phyloP scores from a whole-genome alignment of 2,797 vertebrate genomes.

The Sebastes cheni region DNA sequence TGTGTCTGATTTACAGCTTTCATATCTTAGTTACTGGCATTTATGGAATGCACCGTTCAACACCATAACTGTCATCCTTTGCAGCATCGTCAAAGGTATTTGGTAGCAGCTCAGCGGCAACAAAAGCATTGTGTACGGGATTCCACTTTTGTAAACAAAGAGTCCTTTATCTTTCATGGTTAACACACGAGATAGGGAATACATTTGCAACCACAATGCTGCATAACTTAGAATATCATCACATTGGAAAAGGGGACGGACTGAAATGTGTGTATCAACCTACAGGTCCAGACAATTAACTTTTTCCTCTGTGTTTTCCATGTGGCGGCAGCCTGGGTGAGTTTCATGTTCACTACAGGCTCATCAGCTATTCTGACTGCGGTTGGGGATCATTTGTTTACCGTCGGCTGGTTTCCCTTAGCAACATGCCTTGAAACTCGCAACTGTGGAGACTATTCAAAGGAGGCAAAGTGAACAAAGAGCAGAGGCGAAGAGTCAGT shows the following conservation, averaged over 20 bases:
- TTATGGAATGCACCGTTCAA: conserved; percentile 18
- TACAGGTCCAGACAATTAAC: not conserved
- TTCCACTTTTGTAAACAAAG: conserved; percentile 40
- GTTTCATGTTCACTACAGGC: conserved; percentile 54
- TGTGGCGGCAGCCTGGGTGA: conserved; percentile 40
- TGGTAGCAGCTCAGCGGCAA: conserved; percentile 3
- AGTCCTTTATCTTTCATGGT: conserved; percentile 21
- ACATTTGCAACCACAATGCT: conserved; percentile 42
- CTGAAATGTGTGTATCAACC: not conserved
- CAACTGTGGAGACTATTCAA: conserved; percentile 51
- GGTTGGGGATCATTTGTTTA: conserved; percentile 68
- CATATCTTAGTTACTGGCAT: conserved; percentile 25
- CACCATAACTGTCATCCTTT: conserved; percentile 6
- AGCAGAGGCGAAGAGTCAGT: conserved; percentile 27
- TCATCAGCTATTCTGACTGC: conserved; percentile 61
- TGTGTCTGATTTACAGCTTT: conserved; percentile 27
- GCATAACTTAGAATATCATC: conserved; percentile 41
- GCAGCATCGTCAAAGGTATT: conserved; percentile 10
- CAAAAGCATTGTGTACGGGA: conserved; percentile 17
- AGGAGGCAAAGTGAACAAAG: conserved; percentile 47
- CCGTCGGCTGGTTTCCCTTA: conserved; percentile 56
- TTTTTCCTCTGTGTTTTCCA: conserved; percentile 46
- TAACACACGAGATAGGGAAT: conserved; percentile 13
- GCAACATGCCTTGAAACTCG: conserved; percentile 57
- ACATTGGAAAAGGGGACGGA: not conserved